Base-by-base conservation (phyloP, 2,797 vertebrate genomes). In the Myripristis jacobus region DNA sequence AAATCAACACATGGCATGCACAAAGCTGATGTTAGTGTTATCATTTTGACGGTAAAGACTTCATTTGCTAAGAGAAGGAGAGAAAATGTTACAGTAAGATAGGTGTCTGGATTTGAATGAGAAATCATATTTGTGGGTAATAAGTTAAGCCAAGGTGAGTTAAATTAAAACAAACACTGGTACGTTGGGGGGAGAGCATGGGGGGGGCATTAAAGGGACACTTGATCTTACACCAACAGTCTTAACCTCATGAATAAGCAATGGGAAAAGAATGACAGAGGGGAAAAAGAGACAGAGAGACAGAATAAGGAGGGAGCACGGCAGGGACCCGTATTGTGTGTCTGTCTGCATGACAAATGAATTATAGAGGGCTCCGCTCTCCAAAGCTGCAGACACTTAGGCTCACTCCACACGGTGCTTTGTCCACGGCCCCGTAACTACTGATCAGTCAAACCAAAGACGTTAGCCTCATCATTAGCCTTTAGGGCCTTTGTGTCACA, bases 211-310 rank as follows among this genome's bases (percentile, higher is more conserved):
- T 79, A 83, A 84, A 70, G 79, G 62, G 87, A 79, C 87, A 91
- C 85, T 86, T 91, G 92, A 93, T 92, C 85, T 92, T 85, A 79
- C 73, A 84, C 70, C 60, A 70, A 79, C 86, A 67, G 80, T 74
- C 87, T 81, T 75, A 83, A 88, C 88, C 89, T 90, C 86, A 92
- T 94, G 83, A 93, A 92, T 93, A 91, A 87, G 82, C 66, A 81
- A 91, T 76, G 47, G 56, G 68, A 75, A 24, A 46, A 55, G 55
- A 79, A 72, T 79, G 71, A 74, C 57, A 13, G 69, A 66, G 74
- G 54, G 64, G 64, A 82, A 70, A 71, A 71, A 41, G 56, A 62
- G 63, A 84, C 61, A 47, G 22, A 58, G 70, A 65, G 16, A 70
- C 53, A 62, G 53, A 58, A 41, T 22, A 52, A 63, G 59, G 56